phyloP scores from a whole-genome alignment of 2,797 vertebrate species.

The Alosa sapidissima region DNA sequence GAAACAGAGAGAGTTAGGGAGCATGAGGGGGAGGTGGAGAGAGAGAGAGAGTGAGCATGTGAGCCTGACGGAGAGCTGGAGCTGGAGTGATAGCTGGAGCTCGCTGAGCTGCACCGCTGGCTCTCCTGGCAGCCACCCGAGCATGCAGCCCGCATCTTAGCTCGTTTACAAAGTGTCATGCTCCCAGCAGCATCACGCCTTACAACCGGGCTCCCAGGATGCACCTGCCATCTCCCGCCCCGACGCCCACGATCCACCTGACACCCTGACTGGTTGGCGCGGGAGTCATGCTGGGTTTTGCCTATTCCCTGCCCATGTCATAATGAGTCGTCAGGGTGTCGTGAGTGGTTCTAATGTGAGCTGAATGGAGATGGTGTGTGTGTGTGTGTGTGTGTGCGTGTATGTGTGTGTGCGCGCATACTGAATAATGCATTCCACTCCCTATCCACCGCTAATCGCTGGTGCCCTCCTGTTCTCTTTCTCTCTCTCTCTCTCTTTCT shows the following conservation, averaged over 20 bases:
- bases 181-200: constrained; percentile 29
- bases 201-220: constrained; percentile 37
- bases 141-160: constrained; percentile 32
- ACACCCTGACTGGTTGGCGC: constrained; percentile 21
- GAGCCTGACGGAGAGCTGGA: neutral
- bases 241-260: constrained; percentile 22
- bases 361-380: constrained; percentile 41
- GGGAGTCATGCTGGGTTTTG: constrained; percentile 9
- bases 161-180: constrained; percentile 51
- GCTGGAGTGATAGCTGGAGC: neutral
- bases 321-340: constrained; percentile 40
- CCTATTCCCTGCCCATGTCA: constrained; percentile 21
- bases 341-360: constrained; percentile 36
- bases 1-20: neutral
- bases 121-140: constrained; percentile 31
- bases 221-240: constrained; percentile 22
- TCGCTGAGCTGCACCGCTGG: neutral
- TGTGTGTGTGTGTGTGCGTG: constrained; percentile 32
- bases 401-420: neutral
- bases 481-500: constrained; percentile 22
- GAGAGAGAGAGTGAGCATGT: constrained; percentile 28
- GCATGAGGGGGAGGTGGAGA: neutral
- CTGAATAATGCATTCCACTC: constrained; percentile 41
- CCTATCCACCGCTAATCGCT: constrained; percentile 33
- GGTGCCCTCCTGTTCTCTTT: constrained; percentile 12